Evolutionary conservation across 2,797 vertebrate genomes (phyloP), one percentile per base, ranked within the genome.

Genomic region (Melanotaenia maccullochi): DNA sequence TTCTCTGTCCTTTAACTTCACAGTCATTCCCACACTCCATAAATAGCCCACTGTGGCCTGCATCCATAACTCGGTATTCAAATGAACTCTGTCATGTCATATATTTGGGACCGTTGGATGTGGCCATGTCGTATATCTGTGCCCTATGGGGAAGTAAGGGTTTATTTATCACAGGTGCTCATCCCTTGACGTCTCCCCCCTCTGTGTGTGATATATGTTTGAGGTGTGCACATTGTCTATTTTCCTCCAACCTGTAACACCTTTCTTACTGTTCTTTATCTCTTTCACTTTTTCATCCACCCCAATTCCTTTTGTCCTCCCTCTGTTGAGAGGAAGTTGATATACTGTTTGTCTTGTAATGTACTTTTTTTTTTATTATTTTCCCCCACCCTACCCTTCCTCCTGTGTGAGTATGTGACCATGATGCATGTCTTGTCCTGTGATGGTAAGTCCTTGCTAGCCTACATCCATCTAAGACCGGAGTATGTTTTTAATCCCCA

Each of bases 101-200:
- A 91, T 88, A 82, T 52, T 74, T 86, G 75, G 25, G 55, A 71
- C 79, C 60, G 16, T 58, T 73, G 66, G 75, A 87, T 84, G 77
- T 69, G 76, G 62, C 56, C 20, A 5, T 76, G 75, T 86, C 89
- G 78, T 90, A 88, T 90, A 84, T 91, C 85, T 85, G 68, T 13
- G 73, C 67, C 88, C 82, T 82, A 14, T 78, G 79, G 84, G 81
- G 78, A 75, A 60, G 76, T 72, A 70, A 82, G 75, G 88, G 76
- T 88, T 89, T 90, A 90, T 92, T 87, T 84, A 90, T 92, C 83
- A 81, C 85, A 68, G 84, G 81, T 76, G 77, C 85, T 89, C 80
- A 79, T 88, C 76, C 79, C 60, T 73, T 2, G 47, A 78, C 68
- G 74, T 77, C 81, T 18, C 55, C 65, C 51, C 24, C 42, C 66